Conservation (phyloP, 2,888 invertebrate genomes). For the Hanleya hanleyi region DNA sequence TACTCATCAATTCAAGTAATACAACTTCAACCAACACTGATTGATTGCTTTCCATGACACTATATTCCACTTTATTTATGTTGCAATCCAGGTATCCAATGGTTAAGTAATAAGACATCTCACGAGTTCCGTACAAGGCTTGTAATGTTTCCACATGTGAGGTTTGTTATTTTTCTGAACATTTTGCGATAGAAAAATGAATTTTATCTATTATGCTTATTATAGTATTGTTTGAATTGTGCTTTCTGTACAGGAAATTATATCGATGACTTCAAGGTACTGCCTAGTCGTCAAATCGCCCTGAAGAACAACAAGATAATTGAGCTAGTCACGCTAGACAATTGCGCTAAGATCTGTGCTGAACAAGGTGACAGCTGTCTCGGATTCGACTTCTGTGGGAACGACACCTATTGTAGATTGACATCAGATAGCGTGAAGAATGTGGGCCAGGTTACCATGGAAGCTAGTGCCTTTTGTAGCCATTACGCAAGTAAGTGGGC, state of each 20-base stretch:
- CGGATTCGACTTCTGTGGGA: slow-evolving; percentile 59
- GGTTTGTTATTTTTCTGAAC: too few relatives aligned
- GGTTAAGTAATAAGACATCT: too few relatives aligned
- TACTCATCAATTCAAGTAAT: too few relatives aligned
- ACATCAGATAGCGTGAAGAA: slow-evolving; percentile 45
- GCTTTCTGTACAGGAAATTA: slow-evolving; percentile 46
- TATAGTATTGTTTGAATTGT: neutral
- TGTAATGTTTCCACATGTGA: too few relatives aligned
- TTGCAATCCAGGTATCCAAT: neutral
- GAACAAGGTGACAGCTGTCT: slow-evolving; percentile 49
- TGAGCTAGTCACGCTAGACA: slow-evolving; percentile 38
- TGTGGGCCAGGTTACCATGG: slow-evolving; percentile 47
- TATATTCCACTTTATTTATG: too few relatives aligned
- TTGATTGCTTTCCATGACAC: too few relatives aligned
- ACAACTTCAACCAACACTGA: too few relatives aligned
- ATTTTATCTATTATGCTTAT: too few relatives aligned
- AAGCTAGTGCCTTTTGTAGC: slow-evolving; percentile 46
- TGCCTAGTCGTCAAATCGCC: slow-evolving; percentile 30
- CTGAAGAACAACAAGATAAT: slow-evolving; percentile 48
- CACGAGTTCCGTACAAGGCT: too few relatives aligned
- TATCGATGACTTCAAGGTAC: slow-evolving; percentile 49
- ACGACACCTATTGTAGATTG: slow-evolving; percentile 52
- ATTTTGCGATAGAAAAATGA: too few relatives aligned
- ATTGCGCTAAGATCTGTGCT: slow-evolving; percentile 59
- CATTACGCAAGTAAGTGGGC: slow-evolving; percentile 57